These are phyloP conservation scores for Pristionchus fissidentatus DNA, from an alignment of 2,888 invertebrate genomes.

Conservation along the genomic window DNA sequence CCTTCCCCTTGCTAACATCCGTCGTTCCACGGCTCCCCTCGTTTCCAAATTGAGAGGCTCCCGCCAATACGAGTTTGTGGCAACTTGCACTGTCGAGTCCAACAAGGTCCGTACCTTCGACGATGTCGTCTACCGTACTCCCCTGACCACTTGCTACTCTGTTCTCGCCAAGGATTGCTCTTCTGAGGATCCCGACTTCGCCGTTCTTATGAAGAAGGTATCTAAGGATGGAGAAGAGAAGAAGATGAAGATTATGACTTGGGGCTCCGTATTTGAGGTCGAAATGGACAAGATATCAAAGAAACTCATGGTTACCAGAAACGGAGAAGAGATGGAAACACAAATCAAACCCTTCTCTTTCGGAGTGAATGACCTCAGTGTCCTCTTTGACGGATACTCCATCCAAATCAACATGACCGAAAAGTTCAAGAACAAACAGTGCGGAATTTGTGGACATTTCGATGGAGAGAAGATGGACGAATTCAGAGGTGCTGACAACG, in stretches of 20 bases:
- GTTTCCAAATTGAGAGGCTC: slow-evolving; percentile 22
- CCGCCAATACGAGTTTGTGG: slow-evolving; percentile 49
- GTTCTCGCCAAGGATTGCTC: slow-evolving; percentile 75
- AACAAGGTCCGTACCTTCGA: slow-evolving; percentile 70
- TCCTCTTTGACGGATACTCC: slow-evolving; percentile 44
- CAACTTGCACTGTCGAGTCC: slow-evolving; percentile 54
- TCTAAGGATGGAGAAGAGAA: slow-evolving; percentile 47
- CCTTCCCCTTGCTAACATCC: slow-evolving; percentile 47
- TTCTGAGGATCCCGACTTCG: slow-evolving; percentile 59
- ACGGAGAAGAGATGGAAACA: slow-evolving; percentile 43
- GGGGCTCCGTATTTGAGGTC: neutral
- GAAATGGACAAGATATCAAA: slow-evolving; percentile 49
- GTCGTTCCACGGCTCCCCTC: slow-evolving; percentile 33
- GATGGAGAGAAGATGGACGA: slow-evolving; percentile 50
- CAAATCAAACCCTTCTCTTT: slow-evolving; percentile 43
- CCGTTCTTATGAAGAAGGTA: slow-evolving; percentile 69
- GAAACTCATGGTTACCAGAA: slow-evolving; percentile 55
- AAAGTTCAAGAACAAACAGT: slow-evolving; percentile 49
- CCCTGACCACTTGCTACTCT: slow-evolving; percentile 68
- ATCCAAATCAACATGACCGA: slow-evolving; percentile 8
- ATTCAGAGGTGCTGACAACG: slow-evolving; percentile 53
- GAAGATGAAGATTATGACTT: slow-evolving; percentile 51
- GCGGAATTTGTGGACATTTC: slow-evolving; percentile 56
- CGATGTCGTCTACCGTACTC: slow-evolving; percentile 55
- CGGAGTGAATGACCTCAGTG: slow-evolving; percentile 48